These are phyloP conservation scores for Rhea americana DNA, from an alignment of 2,113 vertebrate genomes.

Conservation along the genomic window DNA sequence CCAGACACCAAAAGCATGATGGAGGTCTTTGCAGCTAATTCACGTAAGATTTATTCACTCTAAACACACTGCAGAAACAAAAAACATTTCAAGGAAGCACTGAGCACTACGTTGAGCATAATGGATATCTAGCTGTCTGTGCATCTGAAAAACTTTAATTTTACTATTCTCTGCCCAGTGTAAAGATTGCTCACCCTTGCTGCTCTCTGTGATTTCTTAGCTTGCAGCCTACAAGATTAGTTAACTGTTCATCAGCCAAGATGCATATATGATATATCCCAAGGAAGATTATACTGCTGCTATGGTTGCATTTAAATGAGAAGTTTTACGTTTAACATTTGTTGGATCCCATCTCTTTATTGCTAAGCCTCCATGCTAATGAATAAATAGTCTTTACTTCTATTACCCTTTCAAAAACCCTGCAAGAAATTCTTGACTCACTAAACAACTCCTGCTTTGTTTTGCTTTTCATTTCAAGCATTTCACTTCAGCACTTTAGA, in stretches of 20 bases:
- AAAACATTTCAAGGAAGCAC: not conserved
- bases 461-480: not conserved
- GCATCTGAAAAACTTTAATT: not conserved
- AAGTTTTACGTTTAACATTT: not conserved
- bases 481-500: not conserved
- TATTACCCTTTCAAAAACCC: not conserved
- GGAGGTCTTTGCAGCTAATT: not conserved
- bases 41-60: not conserved
- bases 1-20: not conserved
- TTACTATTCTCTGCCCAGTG: not conserved
- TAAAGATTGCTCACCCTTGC: not conserved
- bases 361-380: not conserved
- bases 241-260: not conserved
- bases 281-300: not conserved
- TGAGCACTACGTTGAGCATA: not conserved
- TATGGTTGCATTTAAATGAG: not conserved
- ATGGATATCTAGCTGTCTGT: not conserved
- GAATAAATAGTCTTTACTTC: not conserved
- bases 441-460: not conserved
- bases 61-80: not conserved
- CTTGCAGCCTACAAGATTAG: not conserved
- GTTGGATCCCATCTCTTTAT: not conserved
- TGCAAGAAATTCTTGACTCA: not conserved
- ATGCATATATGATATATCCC: not conserved
- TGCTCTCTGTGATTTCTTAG: not conserved